Evolutionary conservation across 1,140 invertebrate genomes (phyloP), one percentile per base, ranked within the genome.

Genomic region (Eulimnadia texana): DNA sequence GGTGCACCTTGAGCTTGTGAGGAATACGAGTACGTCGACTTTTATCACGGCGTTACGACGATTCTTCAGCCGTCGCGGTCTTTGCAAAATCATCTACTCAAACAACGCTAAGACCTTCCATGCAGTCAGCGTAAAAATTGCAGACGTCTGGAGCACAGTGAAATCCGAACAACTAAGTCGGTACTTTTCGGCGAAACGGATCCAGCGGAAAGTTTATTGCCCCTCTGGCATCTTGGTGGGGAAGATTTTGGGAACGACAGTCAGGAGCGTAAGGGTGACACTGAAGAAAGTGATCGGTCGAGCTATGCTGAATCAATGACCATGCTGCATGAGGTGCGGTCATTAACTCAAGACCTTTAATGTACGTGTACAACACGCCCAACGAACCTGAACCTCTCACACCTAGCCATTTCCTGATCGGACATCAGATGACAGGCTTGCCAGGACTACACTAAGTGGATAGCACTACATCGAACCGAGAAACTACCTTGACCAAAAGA

Each of bases 91-190:
- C 16, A 65, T 71, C 22, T 66, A 66, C 50, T 70, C 67, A 11
- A 72, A 77, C 55, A 70, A 71, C 55, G 72, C 69, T 0, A 72
- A 68, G 20, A 72, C 71, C 27, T 74, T 74, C 53, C 63, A 68
- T 27, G 69, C 67, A 16, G 68, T 72, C 23, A 28, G 28, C 19
- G 23, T 19, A 11, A 28, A n/a, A 1, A 25, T 55, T 25, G 23
- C 22, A 28, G 19, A 10, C 6, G 24, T 28, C 23, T 56, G 33
- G 33, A 16, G 16, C 16, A 42, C 16, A 9, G 33, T 28, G 24
- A 19, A 10, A 56, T 19, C n/a, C 25, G 23, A 23, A 19, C 10
- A 56, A n/a, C 19, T 56, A 16, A 22, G 2, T 11, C 10, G 10
- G 2, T 24, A 56, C 19, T 56, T 55, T 0, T 1, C 53, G 2